Conservation (phyloP, 2,888 invertebrate species). For the Nemotelus nigrinus region DNA sequence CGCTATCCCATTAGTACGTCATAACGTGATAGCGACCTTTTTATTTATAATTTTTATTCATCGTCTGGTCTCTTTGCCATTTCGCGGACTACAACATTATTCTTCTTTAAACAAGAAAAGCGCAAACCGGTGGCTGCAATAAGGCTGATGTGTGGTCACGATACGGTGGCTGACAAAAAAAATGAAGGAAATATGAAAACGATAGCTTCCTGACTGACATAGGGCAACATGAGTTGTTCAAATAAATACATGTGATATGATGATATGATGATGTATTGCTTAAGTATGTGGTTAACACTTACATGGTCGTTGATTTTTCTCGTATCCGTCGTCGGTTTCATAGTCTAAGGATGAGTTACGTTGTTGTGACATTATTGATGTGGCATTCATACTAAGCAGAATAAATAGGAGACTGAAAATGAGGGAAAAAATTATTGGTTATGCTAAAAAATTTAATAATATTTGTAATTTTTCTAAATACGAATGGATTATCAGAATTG, state of each 20-base stretch:
- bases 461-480: too few relatives aligned
- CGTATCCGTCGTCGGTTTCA: slow-evolving; percentile 54
- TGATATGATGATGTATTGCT: neutral
- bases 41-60: neutral
- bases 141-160: too few relatives aligned
- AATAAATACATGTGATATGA: neutral
- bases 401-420: slow-evolving; percentile 52
- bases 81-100: too few relatives aligned
- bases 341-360: slow-evolving; percentile 53
- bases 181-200: too few relatives aligned
- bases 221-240: too few relatives aligned
- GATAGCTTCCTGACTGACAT: too few relatives aligned
- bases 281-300: slow-evolving; percentile 47
- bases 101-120: too few relatives aligned
- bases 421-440: slow-evolving; percentile 5
- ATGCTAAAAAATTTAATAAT: too few relatives aligned
- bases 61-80: neutral
- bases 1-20: slow-evolving; percentile 32
- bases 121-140: too few relatives aligned
- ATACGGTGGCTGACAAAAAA: too few relatives aligned
- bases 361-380: slow-evolving; percentile 52
- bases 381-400: slow-evolving; percentile 53
- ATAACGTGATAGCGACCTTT: slow-evolving; percentile 28
- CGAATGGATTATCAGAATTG: neutral
- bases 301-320: slow-evolving; percentile 57